Base-by-base conservation (phyloP, 64 coral and sea anemone species). In the Pocillopora verrucosa region DNA sequence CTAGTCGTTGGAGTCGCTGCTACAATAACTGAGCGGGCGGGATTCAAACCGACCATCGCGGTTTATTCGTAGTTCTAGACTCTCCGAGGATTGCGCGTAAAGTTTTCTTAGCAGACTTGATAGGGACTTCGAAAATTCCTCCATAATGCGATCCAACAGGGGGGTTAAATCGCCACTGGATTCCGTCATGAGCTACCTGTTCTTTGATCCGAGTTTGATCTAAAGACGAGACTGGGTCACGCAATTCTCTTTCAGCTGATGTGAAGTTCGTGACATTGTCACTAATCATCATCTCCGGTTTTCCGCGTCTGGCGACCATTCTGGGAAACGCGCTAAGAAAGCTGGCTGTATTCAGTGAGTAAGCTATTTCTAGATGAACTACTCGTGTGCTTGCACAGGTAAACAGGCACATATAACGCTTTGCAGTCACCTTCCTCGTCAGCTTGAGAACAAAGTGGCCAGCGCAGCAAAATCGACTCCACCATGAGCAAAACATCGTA, bases 41-140 rank as follows among this genome's bases (percentile, higher is more conserved):
- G 68, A 13, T 74, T 70, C 30, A 74, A 67, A 14, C 85, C 68
- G 30, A 74, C 34, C 45, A 51, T 2, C 73, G 85, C 41, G 73
- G 68, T 51, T 87, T 70, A 74, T 87, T 36, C 22, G 69, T 87
- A 58, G 15, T 56, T 87, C 9, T 65, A 30, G 30, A 30, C 30
- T 30, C 30, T 30, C 30, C 30, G 0, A 30, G 30, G 30, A 87
- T 87, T 5, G 84, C 64, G n/a, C 64, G n/a, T 36, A 87, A 15
- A 16, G 84, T 51, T 25, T 70, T 87, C 51, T 73, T 87, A 16
- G 84, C 63, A n/a, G 84, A 87, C 36, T 87, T 87, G 9, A 87
- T 87, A 26, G 64, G 38, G 20, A 60, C 19, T 37, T 84, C 81
- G 30, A 30, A 30, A 30, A 30, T 30, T 30, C 30, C 30, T 30